Percentiles rank a stretch among this genome's conserved stretches.
These are phyloP conservation scores for Solenopsis invicta DNA, from an alignment of 1,140 invertebrate genomes.

Conservation along the genomic window DNA sequence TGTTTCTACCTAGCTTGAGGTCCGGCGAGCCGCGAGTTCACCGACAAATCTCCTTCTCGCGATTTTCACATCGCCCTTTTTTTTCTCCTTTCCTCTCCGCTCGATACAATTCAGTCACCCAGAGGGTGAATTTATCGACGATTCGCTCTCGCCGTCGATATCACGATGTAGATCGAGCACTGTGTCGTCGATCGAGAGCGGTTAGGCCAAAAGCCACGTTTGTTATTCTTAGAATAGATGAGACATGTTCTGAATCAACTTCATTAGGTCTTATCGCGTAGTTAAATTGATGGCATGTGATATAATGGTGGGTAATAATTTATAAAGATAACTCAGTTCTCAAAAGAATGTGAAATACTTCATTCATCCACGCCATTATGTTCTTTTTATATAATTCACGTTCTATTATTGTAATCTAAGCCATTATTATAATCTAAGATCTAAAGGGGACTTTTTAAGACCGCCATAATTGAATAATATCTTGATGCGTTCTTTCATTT, in stretches of 20 bases:
- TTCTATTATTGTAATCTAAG: slow-evolving; percentile 51
- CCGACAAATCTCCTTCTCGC: background rate
- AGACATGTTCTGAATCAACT: slow-evolving; percentile 40
- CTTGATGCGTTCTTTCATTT: slow-evolving; percentile 25
- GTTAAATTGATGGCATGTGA: slow-evolving; percentile 53
- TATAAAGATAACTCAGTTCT: slow-evolving; percentile 35
- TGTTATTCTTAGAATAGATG: slow-evolving; percentile 51
- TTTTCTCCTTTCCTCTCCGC: background rate
- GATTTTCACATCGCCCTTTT: slow-evolving; percentile 5
- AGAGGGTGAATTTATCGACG: slow-evolving; percentile 30
- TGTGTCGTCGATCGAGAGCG: background rate
- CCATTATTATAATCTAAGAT: slow-evolving; percentile 54
- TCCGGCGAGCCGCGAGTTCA: slow-evolving; percentile 59
- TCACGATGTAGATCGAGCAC: background rate
- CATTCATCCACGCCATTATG: slow-evolving; percentile 48
- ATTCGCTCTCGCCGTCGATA: background rate
- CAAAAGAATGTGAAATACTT: slow-evolving; percentile 62
- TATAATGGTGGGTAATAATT: slow-evolving; percentile 54
- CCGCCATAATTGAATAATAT: slow-evolving; percentile 35
- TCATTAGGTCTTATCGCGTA: slow-evolving; percentile 51
- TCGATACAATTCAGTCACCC: slow-evolving; percentile 15
- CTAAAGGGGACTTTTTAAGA: slow-evolving; percentile 49
- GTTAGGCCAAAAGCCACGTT: slow-evolving; percentile 24
- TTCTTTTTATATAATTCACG: slow-evolving; percentile 36
- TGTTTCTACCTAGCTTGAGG: slow-evolving; percentile 60